phyloP scores from a whole-genome alignment of 2,888 invertebrate species.

The Dolichomitus sp. region DNA sequence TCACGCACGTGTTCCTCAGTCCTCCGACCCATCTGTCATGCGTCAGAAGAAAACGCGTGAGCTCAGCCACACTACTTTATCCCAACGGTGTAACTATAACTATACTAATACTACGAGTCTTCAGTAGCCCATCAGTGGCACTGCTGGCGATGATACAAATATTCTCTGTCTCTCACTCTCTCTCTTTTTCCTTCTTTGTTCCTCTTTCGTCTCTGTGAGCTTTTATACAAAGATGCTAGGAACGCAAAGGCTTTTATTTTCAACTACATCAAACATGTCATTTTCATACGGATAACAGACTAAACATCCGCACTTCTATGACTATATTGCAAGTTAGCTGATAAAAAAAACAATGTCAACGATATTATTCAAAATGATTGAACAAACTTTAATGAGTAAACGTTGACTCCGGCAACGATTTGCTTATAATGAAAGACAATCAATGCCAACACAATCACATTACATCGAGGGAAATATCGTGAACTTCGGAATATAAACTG shows the following conservation, averaged over 20 bases:
- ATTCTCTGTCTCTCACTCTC: not conserved
- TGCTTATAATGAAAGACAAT: too few species aligned
- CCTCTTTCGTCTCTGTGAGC: not conserved
- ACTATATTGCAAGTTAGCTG: not conserved
- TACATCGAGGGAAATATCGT: too few species aligned
- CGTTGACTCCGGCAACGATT: too few species aligned
- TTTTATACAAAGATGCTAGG: not conserved
- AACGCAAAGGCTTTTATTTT: not conserved
- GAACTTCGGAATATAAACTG: too few species aligned
- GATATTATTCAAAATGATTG: not conserved
- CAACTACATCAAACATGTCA: not conserved
- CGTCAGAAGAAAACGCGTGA: slow-evolving; percentile 77
- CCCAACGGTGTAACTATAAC: not conserved
- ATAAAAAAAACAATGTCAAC: not conserved
- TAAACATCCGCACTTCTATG: slow-evolving; percentile 4
- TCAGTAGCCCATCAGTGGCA: slow-evolving; percentile 15
- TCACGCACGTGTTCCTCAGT: slow-evolving; percentile 70
- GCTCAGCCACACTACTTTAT: slow-evolving; percentile 56
- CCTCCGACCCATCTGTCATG: slow-evolving; percentile 81
- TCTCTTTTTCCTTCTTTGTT: not conserved
- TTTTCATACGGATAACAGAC: not conserved
- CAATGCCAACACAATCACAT: too few species aligned
- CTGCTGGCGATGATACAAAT: slow-evolving; percentile 12
- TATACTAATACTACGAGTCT: not conserved
- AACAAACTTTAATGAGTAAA: not conserved